Conservation (phyloP, 35 echinoderm and acorn worm species). For the Stichopus chloronotus region DNA sequence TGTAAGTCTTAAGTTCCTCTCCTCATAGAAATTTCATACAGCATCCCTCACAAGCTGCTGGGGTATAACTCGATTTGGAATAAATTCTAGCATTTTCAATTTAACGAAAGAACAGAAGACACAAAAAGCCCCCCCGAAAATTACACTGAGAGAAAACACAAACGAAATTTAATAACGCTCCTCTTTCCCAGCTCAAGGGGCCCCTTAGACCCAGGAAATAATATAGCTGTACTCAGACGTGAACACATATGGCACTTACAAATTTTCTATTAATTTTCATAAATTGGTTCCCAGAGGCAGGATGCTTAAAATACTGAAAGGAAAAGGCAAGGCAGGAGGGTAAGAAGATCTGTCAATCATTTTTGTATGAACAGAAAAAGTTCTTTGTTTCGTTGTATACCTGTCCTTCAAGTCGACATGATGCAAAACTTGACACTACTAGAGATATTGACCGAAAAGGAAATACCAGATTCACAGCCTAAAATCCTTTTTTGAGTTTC, state of each 20-base stretch:
- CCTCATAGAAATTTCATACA: background rate
- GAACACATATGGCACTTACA: no score
- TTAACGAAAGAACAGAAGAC: background rate
- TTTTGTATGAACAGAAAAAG: background rate
- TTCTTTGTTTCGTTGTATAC: no score
- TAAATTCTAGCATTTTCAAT: background rate
- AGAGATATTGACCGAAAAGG: no score
- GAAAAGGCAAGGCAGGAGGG: background rate
- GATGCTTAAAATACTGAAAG: background rate
- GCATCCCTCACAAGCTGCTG: background rate
- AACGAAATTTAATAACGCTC: background rate
- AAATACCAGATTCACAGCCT: no score
- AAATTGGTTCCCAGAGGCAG: background rate
- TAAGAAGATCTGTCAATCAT: background rate
- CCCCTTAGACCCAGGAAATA: background rate
- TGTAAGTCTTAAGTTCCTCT: background rate
- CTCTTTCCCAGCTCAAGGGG: background rate
- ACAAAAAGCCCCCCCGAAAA: no score
- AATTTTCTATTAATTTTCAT: background rate
- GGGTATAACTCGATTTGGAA: background rate
- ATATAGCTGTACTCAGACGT: background rate
- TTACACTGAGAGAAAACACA: no score
- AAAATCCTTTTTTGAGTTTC: no score
- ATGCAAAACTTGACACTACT: no score
- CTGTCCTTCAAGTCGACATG: no score